Conservation (phyloP, 2,888 invertebrate species). For the Rotaria socialis region DNA sequence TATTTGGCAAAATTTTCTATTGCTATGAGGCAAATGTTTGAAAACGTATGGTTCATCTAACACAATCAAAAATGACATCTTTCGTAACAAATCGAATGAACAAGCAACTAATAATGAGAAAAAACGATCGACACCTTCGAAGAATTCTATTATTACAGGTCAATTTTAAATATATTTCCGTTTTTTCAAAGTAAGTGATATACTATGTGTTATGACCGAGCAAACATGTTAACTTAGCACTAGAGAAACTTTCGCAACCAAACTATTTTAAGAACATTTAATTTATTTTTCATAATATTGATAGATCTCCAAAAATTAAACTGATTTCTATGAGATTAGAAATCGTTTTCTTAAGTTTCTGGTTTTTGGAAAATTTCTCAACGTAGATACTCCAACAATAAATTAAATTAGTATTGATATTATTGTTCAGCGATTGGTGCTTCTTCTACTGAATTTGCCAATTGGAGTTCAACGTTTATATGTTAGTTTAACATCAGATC, state of each 20-base stretch:
- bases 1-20: not conserved
- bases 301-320: too few relatives aligned
- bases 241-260: too few relatives aligned
- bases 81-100: too few relatives aligned
- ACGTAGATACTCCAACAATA: too few relatives aligned
- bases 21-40: not conserved
- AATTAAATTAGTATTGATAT: too few relatives aligned
- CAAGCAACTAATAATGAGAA: not conserved
- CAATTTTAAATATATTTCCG: not conserved
- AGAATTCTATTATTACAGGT: not conserved
- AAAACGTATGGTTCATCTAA: not conserved
- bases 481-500: not conserved
- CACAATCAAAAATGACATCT: not conserved
- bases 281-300: too few relatives aligned
- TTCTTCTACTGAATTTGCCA: not conserved
- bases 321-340: too few relatives aligned
- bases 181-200: too few relatives aligned
- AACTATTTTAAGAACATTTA: too few relatives aligned
- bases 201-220: too few relatives aligned
- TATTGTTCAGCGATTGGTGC: not conserved
- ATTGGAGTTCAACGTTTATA: not conserved
- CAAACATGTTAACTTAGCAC: not conserved
- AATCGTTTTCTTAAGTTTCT: too few relatives aligned
- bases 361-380: too few relatives aligned
- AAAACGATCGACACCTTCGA: not conserved